phyloP scores from a whole-genome alignment of 2,797 vertebrate genomes.

The Chloroceryle inda region DNA sequence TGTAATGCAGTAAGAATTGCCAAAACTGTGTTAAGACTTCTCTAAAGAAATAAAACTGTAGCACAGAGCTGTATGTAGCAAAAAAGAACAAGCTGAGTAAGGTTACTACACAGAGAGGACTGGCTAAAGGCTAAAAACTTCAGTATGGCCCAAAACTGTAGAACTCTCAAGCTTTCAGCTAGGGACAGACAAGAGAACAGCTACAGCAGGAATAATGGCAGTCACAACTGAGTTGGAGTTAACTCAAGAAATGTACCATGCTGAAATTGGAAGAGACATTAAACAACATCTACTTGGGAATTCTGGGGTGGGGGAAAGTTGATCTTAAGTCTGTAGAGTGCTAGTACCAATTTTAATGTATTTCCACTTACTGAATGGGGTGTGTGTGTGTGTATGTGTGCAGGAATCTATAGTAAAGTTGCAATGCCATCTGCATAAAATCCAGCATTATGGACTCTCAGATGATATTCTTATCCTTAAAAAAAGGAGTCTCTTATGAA shows the following conservation, averaged over 20 bases:
- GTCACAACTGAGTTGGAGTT: neutral
- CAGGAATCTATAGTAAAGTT: neutral
- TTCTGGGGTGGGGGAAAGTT: neutral
- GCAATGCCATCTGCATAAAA: neutral
- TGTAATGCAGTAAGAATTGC: fast-evolving
- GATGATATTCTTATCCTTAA: neutral
- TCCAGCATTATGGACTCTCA: neutral
- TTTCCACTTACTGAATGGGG: neutral
- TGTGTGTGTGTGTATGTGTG: no score
- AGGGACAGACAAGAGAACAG: neutral
- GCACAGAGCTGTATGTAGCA: neutral
- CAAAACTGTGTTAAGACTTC: neutral
- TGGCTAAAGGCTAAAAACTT: neutral
- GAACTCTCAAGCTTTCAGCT: neutral
- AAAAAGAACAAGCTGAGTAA: neutral
- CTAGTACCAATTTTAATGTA: neutral
- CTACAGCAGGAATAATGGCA: neutral
- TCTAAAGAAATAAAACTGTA: neutral
- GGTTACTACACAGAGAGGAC: neutral
- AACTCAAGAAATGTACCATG: neutral
- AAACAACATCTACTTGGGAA: neutral
- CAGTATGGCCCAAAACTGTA: neutral
- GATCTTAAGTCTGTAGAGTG: fast-evolving
- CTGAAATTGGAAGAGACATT: neutral
- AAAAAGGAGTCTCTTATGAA: neutral